A percentile compares a stretch with the other conserved stretches of the same genome.
Conservation (phyloP, 2,888 invertebrate species). For the Patella depressa region DNA sequence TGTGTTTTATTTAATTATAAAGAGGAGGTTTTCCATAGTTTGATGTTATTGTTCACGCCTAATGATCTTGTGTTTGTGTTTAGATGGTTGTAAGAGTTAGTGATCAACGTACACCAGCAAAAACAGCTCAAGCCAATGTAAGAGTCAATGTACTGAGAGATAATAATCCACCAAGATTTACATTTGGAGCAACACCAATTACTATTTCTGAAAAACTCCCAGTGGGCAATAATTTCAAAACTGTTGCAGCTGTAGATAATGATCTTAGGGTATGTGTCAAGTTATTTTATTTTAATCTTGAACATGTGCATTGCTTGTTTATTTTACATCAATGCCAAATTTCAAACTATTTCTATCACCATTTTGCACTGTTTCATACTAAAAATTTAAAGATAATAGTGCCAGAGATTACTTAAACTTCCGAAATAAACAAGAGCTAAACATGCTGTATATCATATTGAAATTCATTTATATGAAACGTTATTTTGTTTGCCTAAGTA, state of each 20-base stretch:
- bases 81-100: conserved; percentile 30
- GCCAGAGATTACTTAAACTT: no score
- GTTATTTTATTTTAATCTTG: not conserved
- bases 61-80: not conserved
- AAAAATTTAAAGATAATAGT: no score
- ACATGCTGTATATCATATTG: no score
- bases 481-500: no score
- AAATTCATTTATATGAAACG: no score
- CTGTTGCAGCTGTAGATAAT: not conserved
- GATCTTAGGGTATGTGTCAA: conserved; percentile 1
- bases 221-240: not conserved
- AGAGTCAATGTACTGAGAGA: conserved; percentile 4
- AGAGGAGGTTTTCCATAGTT: no score
- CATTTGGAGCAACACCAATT: conserved; percentile 9
- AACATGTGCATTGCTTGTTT: no score
- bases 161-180: conserved; percentile 7
- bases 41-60: not conserved
- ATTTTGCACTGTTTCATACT: no score
- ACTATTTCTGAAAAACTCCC: conserved; percentile 6
- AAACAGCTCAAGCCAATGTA: not conserved
- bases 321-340: no score
- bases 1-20: no score
- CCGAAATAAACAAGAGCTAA: no score
- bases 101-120: conserved; percentile 27
- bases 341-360: no score